These are phyloP conservation scores for Hassar affinis DNA, from an alignment of 2,113 vertebrate species.

Conservation along the genomic window DNA sequence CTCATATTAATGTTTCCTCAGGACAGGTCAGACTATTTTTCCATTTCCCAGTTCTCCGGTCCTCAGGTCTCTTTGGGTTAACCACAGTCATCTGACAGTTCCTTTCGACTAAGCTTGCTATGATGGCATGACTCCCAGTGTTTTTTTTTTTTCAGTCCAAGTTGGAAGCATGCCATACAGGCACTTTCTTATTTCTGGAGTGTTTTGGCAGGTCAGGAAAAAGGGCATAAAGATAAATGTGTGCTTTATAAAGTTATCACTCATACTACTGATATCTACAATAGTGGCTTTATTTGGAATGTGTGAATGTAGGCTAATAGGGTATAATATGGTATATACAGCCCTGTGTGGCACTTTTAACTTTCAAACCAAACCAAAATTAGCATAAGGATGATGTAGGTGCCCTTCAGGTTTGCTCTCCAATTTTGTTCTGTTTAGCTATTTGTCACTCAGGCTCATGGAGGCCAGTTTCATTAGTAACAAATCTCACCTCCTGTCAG, in stretches of 20 bases:
- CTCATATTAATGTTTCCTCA: slow-evolving; percentile 3
- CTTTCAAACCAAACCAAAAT: neutral
- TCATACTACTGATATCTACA: neutral
- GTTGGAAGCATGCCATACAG: neutral
- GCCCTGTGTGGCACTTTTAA: neutral
- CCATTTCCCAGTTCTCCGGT: neutral
- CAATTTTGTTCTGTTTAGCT: neutral
- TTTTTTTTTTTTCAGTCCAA: neutral
- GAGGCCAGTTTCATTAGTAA: slow-evolving; percentile 25
- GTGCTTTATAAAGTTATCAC: neutral
- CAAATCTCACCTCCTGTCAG: slow-evolving; percentile 13
- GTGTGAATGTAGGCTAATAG: neutral
- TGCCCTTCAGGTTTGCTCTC: neutral
- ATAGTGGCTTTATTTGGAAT: neutral
- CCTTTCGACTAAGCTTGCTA: neutral
- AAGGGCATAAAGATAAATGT: neutral
- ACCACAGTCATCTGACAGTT: slow-evolving; percentile 15
- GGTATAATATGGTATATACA: neutral
- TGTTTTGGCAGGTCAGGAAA: slow-evolving; percentile 2
- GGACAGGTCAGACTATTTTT: neutral
- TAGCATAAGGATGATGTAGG: neutral
- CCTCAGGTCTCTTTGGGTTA: neutral
- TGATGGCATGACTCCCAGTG: neutral
- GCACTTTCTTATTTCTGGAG: neutral
- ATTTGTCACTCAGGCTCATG: slow-evolving; percentile 26